Evolutionary conservation across 2,797 vertebrate genomes (phyloP).

Genomic region (Parauchenoglanis ngamensis): DNA sequence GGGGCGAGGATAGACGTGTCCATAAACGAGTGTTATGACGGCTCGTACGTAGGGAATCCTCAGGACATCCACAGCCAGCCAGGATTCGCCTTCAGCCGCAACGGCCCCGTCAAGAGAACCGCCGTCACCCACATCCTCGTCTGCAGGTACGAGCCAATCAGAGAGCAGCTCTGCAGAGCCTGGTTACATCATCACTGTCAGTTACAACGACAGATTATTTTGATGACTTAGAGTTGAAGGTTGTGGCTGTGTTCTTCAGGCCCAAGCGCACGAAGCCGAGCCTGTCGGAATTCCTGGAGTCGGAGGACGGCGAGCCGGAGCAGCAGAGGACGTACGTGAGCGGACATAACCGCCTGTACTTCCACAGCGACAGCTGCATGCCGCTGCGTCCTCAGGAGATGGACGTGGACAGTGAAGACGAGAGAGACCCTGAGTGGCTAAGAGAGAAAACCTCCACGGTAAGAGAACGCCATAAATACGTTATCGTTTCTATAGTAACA

Average conservation of each 20-base stretch:
- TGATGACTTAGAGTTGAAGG: no score
- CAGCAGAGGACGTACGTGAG: conserved; percentile 96
- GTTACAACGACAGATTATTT: no score
- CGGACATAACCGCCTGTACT: conserved; percentile 97
- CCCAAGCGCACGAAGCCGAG: conserved; percentile 96
- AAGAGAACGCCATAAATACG: neutral
- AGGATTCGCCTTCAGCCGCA: conserved; percentile 97
- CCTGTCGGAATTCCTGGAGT: conserved; percentile 96
- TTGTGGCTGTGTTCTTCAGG: conserved; percentile 64
- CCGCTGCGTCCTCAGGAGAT: conserved; percentile 97
- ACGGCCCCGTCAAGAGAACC: conserved; percentile 96
- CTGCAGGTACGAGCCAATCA: conserved; percentile 80
- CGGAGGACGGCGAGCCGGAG: conserved; percentile 94
- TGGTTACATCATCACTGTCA: no score
- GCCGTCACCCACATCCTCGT: conserved; percentile 96
- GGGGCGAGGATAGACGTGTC: conserved; percentile 98
- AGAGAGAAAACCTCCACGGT: conserved; percentile 97
- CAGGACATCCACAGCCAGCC: conserved; percentile 99
- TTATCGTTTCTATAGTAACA: neutral
- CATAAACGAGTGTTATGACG: conserved; percentile 98
- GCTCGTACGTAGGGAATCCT: conserved; percentile 97
- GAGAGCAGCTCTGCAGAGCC: neutral
- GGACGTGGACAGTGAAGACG: conserved; percentile 98
- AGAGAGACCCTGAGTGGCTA: conserved; percentile 96
- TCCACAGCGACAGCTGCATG: conserved; percentile 98